These are phyloP conservation scores for Drosophila miranda DNA, from an alignment of 1,140 invertebrate genomes.

Conservation along the genomic window DNA sequence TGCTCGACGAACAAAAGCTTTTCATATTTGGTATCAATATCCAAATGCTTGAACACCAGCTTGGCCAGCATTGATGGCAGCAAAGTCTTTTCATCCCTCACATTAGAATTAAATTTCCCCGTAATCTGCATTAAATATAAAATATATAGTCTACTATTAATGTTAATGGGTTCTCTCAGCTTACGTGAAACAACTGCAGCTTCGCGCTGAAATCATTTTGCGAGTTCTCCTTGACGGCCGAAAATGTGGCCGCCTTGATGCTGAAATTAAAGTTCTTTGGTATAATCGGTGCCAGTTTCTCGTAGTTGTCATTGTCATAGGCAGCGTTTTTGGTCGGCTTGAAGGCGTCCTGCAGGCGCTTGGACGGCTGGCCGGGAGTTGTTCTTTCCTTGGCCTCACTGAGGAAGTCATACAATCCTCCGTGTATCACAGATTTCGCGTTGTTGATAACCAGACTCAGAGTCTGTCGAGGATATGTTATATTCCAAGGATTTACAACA, in stretches of 20 bases:
- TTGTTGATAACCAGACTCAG: conserved; percentile 88
- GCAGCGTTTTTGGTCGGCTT: conserved; percentile 16
- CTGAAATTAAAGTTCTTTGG: conserved; percentile 90
- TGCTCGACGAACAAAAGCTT: conserved; percentile 87
- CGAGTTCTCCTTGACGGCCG: conserved; percentile 86
- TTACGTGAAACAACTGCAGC: conserved; percentile 82
- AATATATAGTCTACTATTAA: not conserved
- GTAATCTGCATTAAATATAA: conserved; percentile 49
- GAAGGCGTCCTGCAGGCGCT: conserved; percentile 15
- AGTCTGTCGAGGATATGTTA: conserved; percentile 84
- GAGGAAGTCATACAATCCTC: conserved; percentile 86
- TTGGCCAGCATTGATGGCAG: conserved; percentile 86
- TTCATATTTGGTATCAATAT: conserved; percentile 85
- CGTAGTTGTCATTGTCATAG: conserved; percentile 82
- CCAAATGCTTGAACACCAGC: conserved; percentile 86
- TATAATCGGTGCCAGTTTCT: conserved; percentile 87
- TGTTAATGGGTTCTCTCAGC: not conserved
- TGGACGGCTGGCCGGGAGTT: conserved; percentile 50
- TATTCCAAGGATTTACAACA: not conserved
- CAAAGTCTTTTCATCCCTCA: conserved; percentile 72
- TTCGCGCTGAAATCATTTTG: conserved; percentile 84
- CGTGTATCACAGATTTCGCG: conserved; percentile 86
- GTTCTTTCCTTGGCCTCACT: conserved; percentile 83
- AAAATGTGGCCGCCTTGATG: conserved; percentile 87
- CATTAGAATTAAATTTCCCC: conserved; percentile 78